phyloP scores from a whole-genome alignment of 2,113 vertebrate genomes.

The Solenodon paradoxus region DNA sequence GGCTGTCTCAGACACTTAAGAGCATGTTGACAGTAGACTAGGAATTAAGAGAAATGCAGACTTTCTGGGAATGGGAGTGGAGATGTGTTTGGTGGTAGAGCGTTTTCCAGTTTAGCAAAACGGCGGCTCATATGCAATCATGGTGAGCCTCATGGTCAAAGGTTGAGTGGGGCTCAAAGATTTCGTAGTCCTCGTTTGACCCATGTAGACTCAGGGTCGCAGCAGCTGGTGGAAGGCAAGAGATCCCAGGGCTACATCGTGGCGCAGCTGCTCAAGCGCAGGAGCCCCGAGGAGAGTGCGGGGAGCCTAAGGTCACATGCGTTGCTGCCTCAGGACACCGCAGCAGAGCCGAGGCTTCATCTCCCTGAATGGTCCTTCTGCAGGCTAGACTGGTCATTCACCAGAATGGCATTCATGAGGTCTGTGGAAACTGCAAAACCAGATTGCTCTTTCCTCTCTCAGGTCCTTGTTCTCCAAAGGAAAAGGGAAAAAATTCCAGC shows the following conservation, averaged over 20 bases:
- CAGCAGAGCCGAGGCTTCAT: no score
- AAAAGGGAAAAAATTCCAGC: background rate
- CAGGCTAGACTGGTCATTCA: background rate
- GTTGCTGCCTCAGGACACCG: no score
- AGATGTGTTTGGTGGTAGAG: background rate
- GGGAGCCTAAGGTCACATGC: no score
- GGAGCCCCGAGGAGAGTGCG: background rate
- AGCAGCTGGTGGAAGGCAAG: background rate
- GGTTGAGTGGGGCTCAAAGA: background rate
- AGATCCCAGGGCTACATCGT: background rate
- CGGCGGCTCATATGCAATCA: background rate
- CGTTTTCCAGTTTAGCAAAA: background rate
- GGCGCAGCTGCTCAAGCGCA: background rate
- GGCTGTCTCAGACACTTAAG: constrained; percentile 30
- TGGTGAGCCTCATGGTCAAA: background rate
- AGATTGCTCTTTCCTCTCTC: background rate
- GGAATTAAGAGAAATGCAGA: background rate
- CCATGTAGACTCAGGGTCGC: background rate
- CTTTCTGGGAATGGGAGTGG: constrained; percentile 24
- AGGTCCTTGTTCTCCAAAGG: background rate
- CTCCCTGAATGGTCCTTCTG: background rate
- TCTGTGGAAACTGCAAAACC: background rate
- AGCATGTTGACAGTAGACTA: background rate
- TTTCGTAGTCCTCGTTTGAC: background rate
- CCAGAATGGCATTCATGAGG: background rate